phyloP scores from a whole-genome alignment of 2,113 vertebrate genomes.

The Callipepla squamata region DNA sequence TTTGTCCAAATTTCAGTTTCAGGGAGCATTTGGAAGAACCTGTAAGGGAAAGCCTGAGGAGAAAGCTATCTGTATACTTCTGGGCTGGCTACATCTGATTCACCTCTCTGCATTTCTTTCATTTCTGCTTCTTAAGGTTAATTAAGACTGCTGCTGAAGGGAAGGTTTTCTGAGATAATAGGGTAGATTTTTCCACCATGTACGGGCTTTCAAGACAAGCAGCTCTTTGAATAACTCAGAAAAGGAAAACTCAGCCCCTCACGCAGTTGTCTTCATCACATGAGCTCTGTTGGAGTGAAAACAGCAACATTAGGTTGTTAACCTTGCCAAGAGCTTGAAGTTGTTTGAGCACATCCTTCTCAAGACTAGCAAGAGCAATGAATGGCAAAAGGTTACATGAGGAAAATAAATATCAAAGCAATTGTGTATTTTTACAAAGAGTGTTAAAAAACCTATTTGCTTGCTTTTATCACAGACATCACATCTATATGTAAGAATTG shows the following conservation, averaged over 20 bases:
- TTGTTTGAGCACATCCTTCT: not conserved
- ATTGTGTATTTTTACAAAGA: not conserved
- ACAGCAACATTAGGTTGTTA: no score
- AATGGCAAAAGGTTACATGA: accelerated
- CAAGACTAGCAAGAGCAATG: not conserved
- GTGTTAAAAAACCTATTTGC: not conserved
- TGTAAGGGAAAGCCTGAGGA: not conserved
- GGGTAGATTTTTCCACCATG: not conserved
- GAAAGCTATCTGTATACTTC: accelerated
- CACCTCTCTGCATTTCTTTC: not conserved
- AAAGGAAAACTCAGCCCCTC: not conserved
- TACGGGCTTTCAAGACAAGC: not conserved
- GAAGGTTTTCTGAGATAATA: not conserved
- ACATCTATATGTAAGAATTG: not conserved
- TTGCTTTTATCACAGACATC: not conserved
- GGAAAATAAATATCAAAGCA: not conserved
- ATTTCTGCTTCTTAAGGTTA: not conserved
- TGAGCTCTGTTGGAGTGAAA: not conserved
- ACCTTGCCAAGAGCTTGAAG: not conserved
- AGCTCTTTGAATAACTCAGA: not conserved
- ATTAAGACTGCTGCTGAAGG: not conserved
- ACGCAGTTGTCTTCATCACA: not conserved
- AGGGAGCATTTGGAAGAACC: not conserved
- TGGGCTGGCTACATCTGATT: not conserved
- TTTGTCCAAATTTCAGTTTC: not conserved